These are phyloP conservation scores for Mycetomoellerius zeteki DNA, from an alignment of 1,140 invertebrate species.

Conservation along the genomic window DNA sequence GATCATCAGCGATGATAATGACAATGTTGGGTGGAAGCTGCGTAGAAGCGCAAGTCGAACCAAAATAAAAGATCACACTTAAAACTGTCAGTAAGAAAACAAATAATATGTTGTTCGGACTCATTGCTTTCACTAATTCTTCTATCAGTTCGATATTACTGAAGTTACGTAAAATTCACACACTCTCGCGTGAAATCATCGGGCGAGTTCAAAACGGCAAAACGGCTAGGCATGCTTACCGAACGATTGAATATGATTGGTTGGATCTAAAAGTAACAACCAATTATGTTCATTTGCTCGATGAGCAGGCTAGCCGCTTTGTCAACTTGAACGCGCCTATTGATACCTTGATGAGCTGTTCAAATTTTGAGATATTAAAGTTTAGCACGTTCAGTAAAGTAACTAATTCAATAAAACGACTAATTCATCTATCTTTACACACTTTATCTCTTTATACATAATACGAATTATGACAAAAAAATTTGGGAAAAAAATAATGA, in stretches of 20 bases:
- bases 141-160: neutral
- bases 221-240: no score
- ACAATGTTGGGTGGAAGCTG: conserved; percentile 87
- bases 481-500: neutral
- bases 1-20: conserved; percentile 88
- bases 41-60: neutral
- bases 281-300: no score
- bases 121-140: neutral
- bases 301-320: no score
- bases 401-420: neutral
- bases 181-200: neutral
- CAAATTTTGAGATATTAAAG: neutral
- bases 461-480: neutral
- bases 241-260: no score
- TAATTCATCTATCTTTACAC: neutral
- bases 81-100: neutral
- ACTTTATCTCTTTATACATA: neutral
- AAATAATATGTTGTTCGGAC: neutral
- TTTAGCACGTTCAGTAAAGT: neutral
- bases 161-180: neutral
- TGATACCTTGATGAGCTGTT: neutral
- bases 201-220: no score
- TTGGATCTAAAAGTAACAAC: no score
- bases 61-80: neutral
- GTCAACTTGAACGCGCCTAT: no score